Base-by-base conservation (phyloP, 2,888 invertebrate species). In the Himalopsyche tibetana region DNA sequence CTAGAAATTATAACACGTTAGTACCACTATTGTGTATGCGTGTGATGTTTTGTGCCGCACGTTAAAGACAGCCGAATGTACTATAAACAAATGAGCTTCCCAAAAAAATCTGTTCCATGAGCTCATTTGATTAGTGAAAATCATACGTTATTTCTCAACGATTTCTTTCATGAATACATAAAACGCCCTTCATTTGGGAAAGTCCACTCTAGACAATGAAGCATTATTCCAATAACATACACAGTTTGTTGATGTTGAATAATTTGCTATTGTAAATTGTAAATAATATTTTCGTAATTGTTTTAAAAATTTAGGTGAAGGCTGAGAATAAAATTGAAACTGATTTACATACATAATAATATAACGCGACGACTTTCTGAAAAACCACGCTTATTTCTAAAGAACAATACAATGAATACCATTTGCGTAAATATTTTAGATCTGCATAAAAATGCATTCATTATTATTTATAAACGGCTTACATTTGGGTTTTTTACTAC, bases 241-340 rank as follows among this genome's bases (percentile, higher is more conserved):
- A 51, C 28, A 19, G 63, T 15, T 19, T 63, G 9, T 4, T 11
- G 15, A 3, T 19, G 63, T 63, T 8, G 28, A 28, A 63, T 19
- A 63, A 63, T 19, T 51, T 63, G 63, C 28, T 63, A 19, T n/a
- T 63, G 63, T 63, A 19, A 51, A 3, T 51, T 63, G 63, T 19
- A 19, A 63, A 63, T 63, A 63, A 63, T 63, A 55, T n/a, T n/a
- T 12, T 55, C 55, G 55, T 55, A 11, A 63, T 63, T 63, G 63
- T 63, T 63, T 28, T 63, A 5, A n/a, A 63, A 63, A 63, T 63
- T 63, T 63, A 63, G 63, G 63, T 63, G 63, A 63, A 63, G 63
- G 63, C 11, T 63, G 63, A 19, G 28, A 63, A 63, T 63, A 63
- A 63, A 63, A 63, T 19, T 63, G 63, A 63, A 63, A 63, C 63